Conservation (phyloP, 2,113 vertebrate genomes). For the Archilochus colubris region DNA sequence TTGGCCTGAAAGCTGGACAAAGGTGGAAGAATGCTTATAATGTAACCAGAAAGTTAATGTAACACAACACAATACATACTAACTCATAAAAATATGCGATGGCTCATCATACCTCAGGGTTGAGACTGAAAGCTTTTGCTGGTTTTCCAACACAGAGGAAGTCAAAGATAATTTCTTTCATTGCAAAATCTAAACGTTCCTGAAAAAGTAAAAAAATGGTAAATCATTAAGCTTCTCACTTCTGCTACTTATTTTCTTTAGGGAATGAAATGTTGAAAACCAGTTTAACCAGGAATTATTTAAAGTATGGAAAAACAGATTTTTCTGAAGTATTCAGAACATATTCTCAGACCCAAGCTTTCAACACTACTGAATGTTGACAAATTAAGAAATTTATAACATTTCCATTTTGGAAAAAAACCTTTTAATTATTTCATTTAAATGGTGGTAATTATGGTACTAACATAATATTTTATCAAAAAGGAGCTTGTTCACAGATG, state of each 20-base stretch:
- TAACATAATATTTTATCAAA: slow-evolving; percentile 21
- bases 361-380: not conserved
- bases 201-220: slow-evolving; percentile 66
- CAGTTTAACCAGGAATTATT: not conserved
- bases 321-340: not conserved
- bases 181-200: slow-evolving; percentile 98
- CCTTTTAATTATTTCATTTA: slow-evolving; percentile 57
- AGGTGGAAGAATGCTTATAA: not conserved
- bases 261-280: not conserved
- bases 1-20: not conserved
- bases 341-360: not conserved
- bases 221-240: not conserved
- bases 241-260: not conserved
- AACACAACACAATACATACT: not conserved
- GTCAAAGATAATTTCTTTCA: slow-evolving; percentile 99
- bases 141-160: slow-evolving; percentile 96
- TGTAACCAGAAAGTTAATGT: not conserved
- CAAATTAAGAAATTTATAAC: not conserved
- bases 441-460: not conserved
- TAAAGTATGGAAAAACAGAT: not conserved
- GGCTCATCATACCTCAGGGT: slow-evolving; percentile 89
- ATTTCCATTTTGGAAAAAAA: not conserved
- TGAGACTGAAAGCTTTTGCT: slow-evolving; percentile 98
- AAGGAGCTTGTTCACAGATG: slow-evolving; percentile 31
- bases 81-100: not conserved